Conservation (phyloP, 2,797 vertebrate genomes). For the Micropoecilia bifurca region DNA sequence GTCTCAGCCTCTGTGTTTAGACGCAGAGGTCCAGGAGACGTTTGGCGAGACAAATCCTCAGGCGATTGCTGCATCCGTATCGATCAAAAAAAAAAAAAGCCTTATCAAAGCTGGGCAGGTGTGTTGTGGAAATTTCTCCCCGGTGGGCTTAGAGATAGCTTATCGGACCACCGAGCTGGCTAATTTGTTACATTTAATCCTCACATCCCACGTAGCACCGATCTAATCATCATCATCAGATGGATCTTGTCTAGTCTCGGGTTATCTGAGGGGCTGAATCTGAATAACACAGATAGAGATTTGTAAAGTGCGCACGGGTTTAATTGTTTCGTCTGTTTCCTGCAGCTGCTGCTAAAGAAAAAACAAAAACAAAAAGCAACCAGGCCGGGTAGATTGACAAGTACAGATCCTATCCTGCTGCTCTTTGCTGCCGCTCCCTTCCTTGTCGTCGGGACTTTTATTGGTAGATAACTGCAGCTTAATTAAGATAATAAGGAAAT, state of each 20-base stretch:
- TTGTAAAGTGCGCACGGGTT: neutral
- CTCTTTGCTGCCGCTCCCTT: conserved; percentile 44
- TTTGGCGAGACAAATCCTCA: conserved; percentile 13
- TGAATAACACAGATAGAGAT: conserved; percentile 17
- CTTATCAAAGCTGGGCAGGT: conserved; percentile 47
- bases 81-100: conserved; percentile 25
- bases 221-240: conserved; percentile 8
- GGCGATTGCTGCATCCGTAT: conserved; percentile 26
- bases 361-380: neutral
- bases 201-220: neutral
- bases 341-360: neutral
- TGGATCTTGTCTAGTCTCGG: neutral
- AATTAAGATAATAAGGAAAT: conserved; percentile 67
- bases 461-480: conserved; percentile 64
- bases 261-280: neutral
- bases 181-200: conserved; percentile 22
- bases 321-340: neutral
- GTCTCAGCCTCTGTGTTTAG: conserved; percentile 1
- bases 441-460: conserved; percentile 57
- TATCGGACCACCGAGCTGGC: neutral
- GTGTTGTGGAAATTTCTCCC: conserved; percentile 5
- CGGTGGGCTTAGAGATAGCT: neutral
- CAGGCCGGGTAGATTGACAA: conserved; percentile 23
- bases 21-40: neutral
- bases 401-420: conserved; percentile 48